Percentiles rank a stretch among this genome's conserved stretches.
Conservation (phyloP, 2,888 invertebrate species). For the Trissolcus japonicus region DNA sequence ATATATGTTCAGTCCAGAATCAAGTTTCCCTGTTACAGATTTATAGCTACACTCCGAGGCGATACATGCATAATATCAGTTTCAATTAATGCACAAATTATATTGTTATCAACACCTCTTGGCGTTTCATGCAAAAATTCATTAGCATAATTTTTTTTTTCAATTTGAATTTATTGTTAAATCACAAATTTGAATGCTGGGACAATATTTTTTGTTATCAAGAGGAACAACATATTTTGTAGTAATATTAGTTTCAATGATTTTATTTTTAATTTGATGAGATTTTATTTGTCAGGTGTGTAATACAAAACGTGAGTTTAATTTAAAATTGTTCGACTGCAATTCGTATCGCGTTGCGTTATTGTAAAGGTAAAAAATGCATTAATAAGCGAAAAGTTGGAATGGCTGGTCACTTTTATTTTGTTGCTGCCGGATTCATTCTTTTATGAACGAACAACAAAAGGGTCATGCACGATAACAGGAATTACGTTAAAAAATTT, state of each 20-base stretch:
- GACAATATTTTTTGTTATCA: constrained; percentile 41
- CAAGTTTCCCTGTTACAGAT: not conserved
- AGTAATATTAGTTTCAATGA: too few relatives aligned
- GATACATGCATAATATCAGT: not conserved
- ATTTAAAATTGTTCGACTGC: not conserved
- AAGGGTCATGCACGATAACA: constrained; percentile 24
- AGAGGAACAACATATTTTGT: constrained; percentile 24
- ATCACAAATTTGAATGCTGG: too few relatives aligned
- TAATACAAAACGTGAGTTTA: too few relatives aligned
- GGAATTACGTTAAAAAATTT: constrained; percentile 27
- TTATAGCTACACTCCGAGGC: not conserved
- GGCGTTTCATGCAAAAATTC: not conserved
- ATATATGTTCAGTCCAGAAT: not conserved
- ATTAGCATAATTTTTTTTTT: not conserved
- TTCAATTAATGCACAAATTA: too few relatives aligned
- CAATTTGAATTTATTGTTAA: too few relatives aligned
- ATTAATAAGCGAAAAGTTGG: constrained; percentile 7
- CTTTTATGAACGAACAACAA: constrained; percentile 32
- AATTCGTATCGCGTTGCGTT: not conserved
- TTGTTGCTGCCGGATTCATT: constrained; percentile 30
- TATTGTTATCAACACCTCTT: not conserved
- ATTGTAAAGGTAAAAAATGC: constrained; percentile 9
- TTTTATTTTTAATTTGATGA: too few relatives aligned
- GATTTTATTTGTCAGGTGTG: too few relatives aligned
- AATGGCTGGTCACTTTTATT: constrained; percentile 18